A percentile compares a stretch with the other conserved stretches of the same genome.
Conservation (phyloP, 2,888 invertebrate genomes). For the Helleia helle region DNA sequence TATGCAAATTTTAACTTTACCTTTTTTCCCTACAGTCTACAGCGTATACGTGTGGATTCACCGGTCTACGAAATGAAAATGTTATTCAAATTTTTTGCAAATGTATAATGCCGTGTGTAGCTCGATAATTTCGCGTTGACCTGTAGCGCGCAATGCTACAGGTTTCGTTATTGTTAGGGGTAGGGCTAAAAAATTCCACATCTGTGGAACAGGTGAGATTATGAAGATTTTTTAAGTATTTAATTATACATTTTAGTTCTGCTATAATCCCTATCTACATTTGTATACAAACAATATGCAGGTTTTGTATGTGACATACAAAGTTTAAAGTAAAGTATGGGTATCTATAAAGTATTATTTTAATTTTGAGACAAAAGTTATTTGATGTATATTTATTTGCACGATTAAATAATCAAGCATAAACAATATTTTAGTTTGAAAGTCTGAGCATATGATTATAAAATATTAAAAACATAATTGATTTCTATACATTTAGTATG, state of each 20-base stretch:
- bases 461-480: too few species aligned
- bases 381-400: too few species aligned
- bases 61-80: slow-evolving; percentile 64
- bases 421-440: too few species aligned
- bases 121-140: slow-evolving; percentile 70
- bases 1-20: slow-evolving; percentile 64
- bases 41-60: slow-evolving; percentile 64
- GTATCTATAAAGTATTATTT: too few species aligned
- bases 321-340: neutral
- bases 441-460: too few species aligned
- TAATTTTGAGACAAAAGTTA: too few species aligned
- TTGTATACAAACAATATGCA: neutral
- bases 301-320: slow-evolving; percentile 4
- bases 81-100: slow-evolving; percentile 54
- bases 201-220: slow-evolving; percentile 70
- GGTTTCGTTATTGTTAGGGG: slow-evolving; percentile 70
- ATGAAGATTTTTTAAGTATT: slow-evolving; percentile 63
- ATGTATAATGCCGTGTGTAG: slow-evolving; percentile 66
- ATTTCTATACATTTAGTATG: neutral
- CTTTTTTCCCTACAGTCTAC: slow-evolving; percentile 75
- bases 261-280: slow-evolving; percentile 11
- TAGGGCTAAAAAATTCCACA: slow-evolving; percentile 66
- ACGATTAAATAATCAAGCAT: too few species aligned
- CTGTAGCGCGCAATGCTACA: slow-evolving; percentile 75
- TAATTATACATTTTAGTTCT: slow-evolving; percentile 56